A percentile compares a stretch with the other conserved stretches of the same genome.
Conservation (phyloP, 2,797 vertebrate genomes). For the Oreonectes daqikongensis region DNA sequence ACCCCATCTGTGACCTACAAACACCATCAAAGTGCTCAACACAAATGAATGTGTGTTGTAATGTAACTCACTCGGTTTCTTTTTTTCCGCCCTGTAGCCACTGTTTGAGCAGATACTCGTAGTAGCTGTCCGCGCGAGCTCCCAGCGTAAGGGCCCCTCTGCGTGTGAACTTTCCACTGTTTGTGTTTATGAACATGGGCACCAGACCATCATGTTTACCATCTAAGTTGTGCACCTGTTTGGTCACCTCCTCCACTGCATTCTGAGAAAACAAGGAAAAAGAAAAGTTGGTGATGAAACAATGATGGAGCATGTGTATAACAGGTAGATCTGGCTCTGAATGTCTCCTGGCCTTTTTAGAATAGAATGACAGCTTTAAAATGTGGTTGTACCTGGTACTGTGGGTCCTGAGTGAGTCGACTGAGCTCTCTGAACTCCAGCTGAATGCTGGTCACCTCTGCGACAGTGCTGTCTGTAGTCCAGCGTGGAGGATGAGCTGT, state of each 20-base stretch:
- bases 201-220: slow-evolving; percentile 94
- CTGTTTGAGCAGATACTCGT: slow-evolving; percentile 96
- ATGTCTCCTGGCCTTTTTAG: not conserved
- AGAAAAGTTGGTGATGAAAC: not conserved
- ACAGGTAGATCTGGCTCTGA: no score
- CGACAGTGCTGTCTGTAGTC: slow-evolving; percentile 96
- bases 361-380: not conserved
- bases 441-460: slow-evolving; percentile 97
- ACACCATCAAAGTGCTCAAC: slow-evolving; percentile 4
- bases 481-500: slow-evolving; percentile 91
- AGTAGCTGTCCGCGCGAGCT: slow-evolving; percentile 96
- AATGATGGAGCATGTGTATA: not conserved
- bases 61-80: slow-evolving; percentile 83
- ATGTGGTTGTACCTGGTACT: slow-evolving; percentile 80
- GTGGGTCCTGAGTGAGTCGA: slow-evolving; percentile 84
- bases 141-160: slow-evolving; percentile 90
- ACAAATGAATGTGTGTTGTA: not conserved
- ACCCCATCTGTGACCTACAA: slow-evolving; percentile 28
- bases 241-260: slow-evolving; percentile 86
- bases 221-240: slow-evolving; percentile 82
- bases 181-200: slow-evolving; percentile 98
- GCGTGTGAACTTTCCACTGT: slow-evolving; percentile 93
- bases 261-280: slow-evolving; percentile 70
- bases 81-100: slow-evolving; percentile 95
- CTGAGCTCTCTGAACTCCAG: slow-evolving; percentile 96